phyloP scores from a whole-genome alignment of 2,797 vertebrate genomes.

The Myotis daubentonii region DNA sequence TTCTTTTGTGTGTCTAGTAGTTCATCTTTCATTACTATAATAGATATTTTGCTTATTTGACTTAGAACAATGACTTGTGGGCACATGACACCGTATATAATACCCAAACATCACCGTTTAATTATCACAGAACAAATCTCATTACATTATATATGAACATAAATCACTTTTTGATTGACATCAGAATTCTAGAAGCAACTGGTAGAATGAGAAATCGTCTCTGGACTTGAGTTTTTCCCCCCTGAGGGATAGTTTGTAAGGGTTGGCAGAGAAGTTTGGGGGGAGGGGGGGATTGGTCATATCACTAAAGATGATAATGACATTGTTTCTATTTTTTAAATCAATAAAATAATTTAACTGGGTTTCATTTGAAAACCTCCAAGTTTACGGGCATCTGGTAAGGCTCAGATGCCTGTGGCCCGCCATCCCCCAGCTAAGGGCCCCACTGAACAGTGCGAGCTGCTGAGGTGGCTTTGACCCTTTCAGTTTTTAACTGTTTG shows the following conservation, averaged over 20 bases:
- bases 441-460: background rate
- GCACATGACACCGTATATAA: background rate
- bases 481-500: background rate
- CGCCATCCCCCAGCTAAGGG: background rate
- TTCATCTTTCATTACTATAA: slow-evolving; percentile 41
- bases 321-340: slow-evolving; percentile 13
- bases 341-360: background rate
- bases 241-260: background rate
- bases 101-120: background rate
- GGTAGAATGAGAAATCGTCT: slow-evolving; percentile 36
- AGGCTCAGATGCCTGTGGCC: background rate
- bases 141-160: background rate
- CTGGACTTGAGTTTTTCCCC: background rate
- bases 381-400: background rate
- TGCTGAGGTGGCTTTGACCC: background rate
- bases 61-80: slow-evolving; percentile 11
- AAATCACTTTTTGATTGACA: slow-evolving; percentile 48
- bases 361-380: background rate
- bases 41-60: slow-evolving; percentile 27
- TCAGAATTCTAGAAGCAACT: slow-evolving; percentile 63
- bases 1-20: background rate
- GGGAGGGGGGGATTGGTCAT: background rate
- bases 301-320: background rate
- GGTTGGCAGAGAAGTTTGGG: background rate
- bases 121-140: background rate